These are phyloP conservation scores for Kuschelorhynchus macadamiae DNA, from an alignment of 2,888 invertebrate genomes.

Conservation along the genomic window DNA sequence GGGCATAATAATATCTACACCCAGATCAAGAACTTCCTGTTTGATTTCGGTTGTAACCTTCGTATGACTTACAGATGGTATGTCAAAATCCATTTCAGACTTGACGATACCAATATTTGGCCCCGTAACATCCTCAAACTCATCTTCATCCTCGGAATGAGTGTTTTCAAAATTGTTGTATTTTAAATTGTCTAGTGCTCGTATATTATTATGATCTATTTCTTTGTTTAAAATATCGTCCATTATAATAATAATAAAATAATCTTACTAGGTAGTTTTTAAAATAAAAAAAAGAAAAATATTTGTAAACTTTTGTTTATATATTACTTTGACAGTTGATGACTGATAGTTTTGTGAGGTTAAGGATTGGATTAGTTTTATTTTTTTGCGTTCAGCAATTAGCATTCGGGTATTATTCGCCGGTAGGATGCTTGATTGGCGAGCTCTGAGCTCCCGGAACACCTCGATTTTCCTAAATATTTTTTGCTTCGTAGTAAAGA, in stretches of 20 bases:
- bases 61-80: background rate
- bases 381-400: no score
- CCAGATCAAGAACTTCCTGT: conserved; percentile 58
- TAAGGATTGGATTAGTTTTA: no score
- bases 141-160: conserved; percentile 63
- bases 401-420: no score
- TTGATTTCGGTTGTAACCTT: conserved; percentile 52
- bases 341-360: background rate
- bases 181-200: conserved; percentile 61
- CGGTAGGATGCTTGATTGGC: no score
- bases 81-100: conserved; percentile 37
- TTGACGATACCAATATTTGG: background rate
- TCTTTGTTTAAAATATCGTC: conserved; percentile 55
- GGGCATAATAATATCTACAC: conserved; percentile 64
- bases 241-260: conserved; percentile 39
- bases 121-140: conserved; percentile 59
- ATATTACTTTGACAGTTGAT: no score
- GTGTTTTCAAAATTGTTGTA: conserved; percentile 60
- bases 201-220: conserved; percentile 50
- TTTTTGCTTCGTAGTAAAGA: no score
- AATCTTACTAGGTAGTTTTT: no score
- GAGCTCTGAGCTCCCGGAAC: no score
- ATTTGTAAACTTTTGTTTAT: no score
- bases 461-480: no score
- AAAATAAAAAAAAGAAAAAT: background rate